These are phyloP conservation scores for Dendrolimus punctatus DNA, from an alignment of 1,140 invertebrate species.

Conservation along the genomic window DNA sequence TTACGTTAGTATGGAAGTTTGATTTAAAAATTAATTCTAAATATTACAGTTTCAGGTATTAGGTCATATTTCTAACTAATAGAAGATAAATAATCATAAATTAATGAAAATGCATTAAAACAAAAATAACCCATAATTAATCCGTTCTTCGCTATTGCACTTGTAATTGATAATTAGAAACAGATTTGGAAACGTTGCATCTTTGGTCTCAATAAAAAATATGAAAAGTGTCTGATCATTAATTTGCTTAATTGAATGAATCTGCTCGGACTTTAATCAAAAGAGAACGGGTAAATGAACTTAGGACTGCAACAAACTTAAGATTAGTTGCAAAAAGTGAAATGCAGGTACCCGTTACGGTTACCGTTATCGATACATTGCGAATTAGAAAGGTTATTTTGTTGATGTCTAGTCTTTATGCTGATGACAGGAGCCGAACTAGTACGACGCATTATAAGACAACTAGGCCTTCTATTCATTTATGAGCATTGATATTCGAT, in stretches of 20 bases:
- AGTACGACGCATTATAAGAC: no score
- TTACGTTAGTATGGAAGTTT: no score
- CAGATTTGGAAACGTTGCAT: slow-evolving; percentile 1
- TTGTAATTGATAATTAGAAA: slow-evolving; percentile 7
- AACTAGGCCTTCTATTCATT: no score
- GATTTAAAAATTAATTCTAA: no score
- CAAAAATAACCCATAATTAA: slow-evolving; percentile 5
- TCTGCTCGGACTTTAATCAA: not conserved
- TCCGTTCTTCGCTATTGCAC: slow-evolving; percentile 11
- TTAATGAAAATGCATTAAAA: no score
- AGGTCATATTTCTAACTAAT: no score
- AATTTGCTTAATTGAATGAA: slow-evolving; percentile 3
- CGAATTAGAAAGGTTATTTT: slow-evolving; percentile 11
- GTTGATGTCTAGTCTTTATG: not conserved
- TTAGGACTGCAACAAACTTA: slow-evolving; percentile 9
- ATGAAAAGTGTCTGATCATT: not conserved
- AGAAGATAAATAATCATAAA: no score
- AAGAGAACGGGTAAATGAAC: slow-evolving; percentile 6
- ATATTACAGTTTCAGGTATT: no score
- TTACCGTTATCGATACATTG: slow-evolving; percentile 9
- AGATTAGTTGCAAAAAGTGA: slow-evolving; percentile 6
- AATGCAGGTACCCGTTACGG: slow-evolving; percentile 8
- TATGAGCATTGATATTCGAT: no score
- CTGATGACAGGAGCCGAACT: no score
- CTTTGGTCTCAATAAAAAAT: slow-evolving; percentile 2